phyloP scores from a whole-genome alignment of 2,888 invertebrate genomes.

The Phymatocera aterrima region DNA sequence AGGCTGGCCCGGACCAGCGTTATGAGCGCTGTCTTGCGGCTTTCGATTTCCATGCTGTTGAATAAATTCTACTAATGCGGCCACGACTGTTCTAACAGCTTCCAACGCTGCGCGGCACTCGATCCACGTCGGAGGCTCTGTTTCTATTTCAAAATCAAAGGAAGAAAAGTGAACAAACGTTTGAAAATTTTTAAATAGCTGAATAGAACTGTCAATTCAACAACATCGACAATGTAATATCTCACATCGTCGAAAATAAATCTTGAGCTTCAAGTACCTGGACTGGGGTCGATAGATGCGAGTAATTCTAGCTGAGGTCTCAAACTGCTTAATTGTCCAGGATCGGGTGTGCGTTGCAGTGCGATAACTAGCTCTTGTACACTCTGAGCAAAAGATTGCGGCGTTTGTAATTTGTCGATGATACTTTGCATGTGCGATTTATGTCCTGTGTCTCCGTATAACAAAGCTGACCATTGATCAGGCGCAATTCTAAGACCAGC shows the following conservation, averaged over 20 bases:
- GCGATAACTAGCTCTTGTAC: slow-evolving; percentile 95
- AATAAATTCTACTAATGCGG: slow-evolving; percentile 87
- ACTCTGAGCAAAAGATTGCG: slow-evolving; percentile 93
- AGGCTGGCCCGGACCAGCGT: slow-evolving; percentile 77
- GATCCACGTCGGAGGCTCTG: slow-evolving; percentile 80
- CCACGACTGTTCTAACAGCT: slow-evolving; percentile 83
- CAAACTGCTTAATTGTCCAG: slow-evolving; percentile 86
- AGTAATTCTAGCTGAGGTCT: slow-evolving; percentile 89
- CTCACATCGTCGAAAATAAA: not conserved
- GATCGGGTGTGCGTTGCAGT: slow-evolving; percentile 90
- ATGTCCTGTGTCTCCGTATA: slow-evolving; percentile 96
- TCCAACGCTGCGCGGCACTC: slow-evolving; percentile 82
- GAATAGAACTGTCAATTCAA: too few species aligned
- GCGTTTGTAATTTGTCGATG: slow-evolving; percentile 94
- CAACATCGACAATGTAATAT: slow-evolving; percentile 4
- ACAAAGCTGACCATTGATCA: slow-evolving; percentile 97
- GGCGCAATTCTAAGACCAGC: slow-evolving; percentile 97
- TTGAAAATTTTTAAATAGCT: slow-evolving; percentile 1
- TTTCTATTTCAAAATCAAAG: slow-evolving; percentile 74
- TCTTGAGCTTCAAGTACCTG: slow-evolving; percentile 76
- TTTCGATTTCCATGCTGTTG: slow-evolving; percentile 85
- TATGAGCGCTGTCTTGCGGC: slow-evolving; percentile 78
- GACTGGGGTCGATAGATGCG: slow-evolving; percentile 90
- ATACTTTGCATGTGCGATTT: slow-evolving; percentile 99
- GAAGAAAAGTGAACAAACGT: too few species aligned